Evolutionary conservation across 2,113 vertebrate genomes (phyloP), one percentile per base, ranked within the genome.

Genomic region (Bucco capensis): DNA sequence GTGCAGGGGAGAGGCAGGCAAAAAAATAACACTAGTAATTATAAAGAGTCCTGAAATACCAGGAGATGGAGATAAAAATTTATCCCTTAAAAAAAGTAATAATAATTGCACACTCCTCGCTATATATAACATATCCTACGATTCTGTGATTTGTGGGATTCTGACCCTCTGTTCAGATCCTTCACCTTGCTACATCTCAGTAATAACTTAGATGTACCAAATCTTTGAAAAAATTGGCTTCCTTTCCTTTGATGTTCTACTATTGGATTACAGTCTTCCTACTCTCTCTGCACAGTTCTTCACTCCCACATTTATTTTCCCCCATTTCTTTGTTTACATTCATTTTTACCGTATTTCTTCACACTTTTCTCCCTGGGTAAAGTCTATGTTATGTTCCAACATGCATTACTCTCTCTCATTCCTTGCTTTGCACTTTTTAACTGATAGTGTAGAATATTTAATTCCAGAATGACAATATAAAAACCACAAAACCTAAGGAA

Each of bases 281-380:
- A 82, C 90, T 88, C 76, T 44, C 74, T 76, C 66, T 8, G 51
- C 75, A 85, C 70, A 70, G 73, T 42, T 92, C 82, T 84, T 92
- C 83, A 90, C 77, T 78, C 93, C 79, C 92, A 91, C 95, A 42
- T 78, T 79, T 82, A 82, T 81, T 89, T 92, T 60, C 80, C 76
- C 62, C 70, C 71, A 84, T 95, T 93, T 93, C 83, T 88, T 92
- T 94, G 91, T 94, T 95, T 95, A 93, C 62, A 60, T 88, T 94
- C 88, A 65, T 58, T 88, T 93, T 94, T 76, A 86, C 83, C 80
- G 73, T 91, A 87, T 95, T 94, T 91, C 65, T 93, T 93, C 94
- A 92, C 91, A 81, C 74, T 94, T 93, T 80, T 75, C 90, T 88
- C 46, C 61, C 78, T 2, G n/a, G 54, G 46, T 77, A 93, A 84